Conservation (phyloP, 2,113 vertebrate genomes). For the Protomyctophum bolini region DNA sequence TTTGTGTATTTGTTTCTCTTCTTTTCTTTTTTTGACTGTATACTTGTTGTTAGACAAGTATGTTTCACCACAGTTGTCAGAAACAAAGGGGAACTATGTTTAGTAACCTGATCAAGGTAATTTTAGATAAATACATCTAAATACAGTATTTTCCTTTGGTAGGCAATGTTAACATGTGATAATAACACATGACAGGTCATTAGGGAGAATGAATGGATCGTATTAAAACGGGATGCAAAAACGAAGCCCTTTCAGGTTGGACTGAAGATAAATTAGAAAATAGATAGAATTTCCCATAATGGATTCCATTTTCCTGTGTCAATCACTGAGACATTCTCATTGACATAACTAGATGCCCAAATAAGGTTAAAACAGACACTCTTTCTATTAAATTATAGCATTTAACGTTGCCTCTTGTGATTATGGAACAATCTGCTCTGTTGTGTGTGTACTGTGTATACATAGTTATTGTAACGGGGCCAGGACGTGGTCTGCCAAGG, state of each 20-base stretch:
- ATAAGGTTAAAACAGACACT: constrained; percentile 37
- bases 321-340: constrained; percentile 28
- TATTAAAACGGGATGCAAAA: constrained; percentile 28
- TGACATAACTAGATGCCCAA: constrained; percentile 30
- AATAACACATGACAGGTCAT: constrained; percentile 33
- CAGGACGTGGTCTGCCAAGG: constrained; percentile 22
- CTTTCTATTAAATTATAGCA: constrained; percentile 35
- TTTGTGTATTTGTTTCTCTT: too few relatives aligned
- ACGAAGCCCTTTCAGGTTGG: constrained; percentile 35
- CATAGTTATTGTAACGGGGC: constrained; percentile 35
- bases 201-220: constrained; percentile 24
- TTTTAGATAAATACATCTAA: too few relatives aligned
- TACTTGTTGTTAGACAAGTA: too few relatives aligned
- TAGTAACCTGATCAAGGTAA: too few relatives aligned
- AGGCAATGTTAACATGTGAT: constrained; percentile 42
- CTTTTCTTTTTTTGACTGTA: too few relatives aligned
- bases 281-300: constrained; percentile 19
- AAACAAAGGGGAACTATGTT: too few relatives aligned
- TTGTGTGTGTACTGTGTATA: constrained; percentile 47
- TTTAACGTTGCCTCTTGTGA: constrained; percentile 13
- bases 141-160: too few relatives aligned
- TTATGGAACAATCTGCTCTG: constrained; percentile 46
- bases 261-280: constrained; percentile 44
- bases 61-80: too few relatives aligned
- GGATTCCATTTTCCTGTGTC: constrained; percentile 37